A percentile compares a stretch with the other conserved stretches of the same genome.
phyloP scores from a whole-genome alignment of 2,888 invertebrate genomes.

The Drosophila barbarae region DNA sequence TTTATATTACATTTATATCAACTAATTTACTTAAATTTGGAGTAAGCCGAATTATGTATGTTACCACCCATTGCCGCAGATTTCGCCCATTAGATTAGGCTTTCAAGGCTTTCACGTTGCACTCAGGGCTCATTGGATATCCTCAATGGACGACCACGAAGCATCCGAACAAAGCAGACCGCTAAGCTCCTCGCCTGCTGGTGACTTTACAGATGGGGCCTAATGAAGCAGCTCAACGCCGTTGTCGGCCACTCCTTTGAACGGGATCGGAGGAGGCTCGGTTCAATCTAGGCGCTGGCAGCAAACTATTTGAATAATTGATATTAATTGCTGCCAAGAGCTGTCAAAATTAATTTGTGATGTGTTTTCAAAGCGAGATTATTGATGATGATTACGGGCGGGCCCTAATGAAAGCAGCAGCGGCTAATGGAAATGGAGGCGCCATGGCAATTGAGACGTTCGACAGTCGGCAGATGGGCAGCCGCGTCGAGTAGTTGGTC shows the following conservation, averaged over 20 bases:
- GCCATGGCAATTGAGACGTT: conserved; percentile 12
- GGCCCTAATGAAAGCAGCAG: conserved; percentile 44
- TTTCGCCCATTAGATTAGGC: background rate
- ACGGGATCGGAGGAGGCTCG: background rate
- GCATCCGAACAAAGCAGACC: conserved; percentile 4
- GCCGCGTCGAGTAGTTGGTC: conserved; percentile 31
- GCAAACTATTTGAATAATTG: conserved; percentile 65
- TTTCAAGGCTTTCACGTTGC: background rate
- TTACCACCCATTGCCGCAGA: background rate
- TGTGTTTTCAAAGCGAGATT: conserved; percentile 57
- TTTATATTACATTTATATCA: no score
- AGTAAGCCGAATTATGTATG: background rate
- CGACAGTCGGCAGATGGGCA: conserved; percentile 1
- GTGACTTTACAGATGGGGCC: conserved; percentile 13
- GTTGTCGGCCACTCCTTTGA: conserved; percentile 12
- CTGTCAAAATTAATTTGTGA: conserved; percentile 71
- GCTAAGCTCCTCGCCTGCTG: conserved; percentile 8
- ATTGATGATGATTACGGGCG: conserved; percentile 60
- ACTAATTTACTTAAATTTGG: background rate
- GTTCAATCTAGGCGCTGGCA: conserved; percentile 9
- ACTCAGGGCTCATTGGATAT: background rate
- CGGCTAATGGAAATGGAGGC: conserved; percentile 31
- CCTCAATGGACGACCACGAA: background rate
- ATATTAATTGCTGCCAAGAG: conserved; percentile 68
- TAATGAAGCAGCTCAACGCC: conserved; percentile 21